These are phyloP conservation scores for Syndactyla subalaris DNA, from an alignment of 2,797 vertebrate genomes.

Conservation along the genomic window DNA sequence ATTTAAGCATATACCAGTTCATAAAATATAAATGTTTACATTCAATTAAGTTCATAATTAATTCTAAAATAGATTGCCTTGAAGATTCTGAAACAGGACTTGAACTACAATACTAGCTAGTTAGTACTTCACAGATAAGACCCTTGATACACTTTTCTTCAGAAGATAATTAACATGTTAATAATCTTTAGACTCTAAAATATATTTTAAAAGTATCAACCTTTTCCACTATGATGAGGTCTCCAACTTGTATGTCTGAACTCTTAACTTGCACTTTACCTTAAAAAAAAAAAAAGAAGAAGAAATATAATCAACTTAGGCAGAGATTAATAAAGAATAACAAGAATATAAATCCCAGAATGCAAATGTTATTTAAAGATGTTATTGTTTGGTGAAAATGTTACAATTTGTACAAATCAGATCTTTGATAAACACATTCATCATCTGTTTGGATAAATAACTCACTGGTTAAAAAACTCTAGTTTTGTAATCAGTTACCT, in stretches of 20 bases:
- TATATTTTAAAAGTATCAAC: conserved; percentile 80
- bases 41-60: not conserved
- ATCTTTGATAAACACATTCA: not conserved
- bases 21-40: not conserved
- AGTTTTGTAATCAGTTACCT: not conserved
- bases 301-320: conserved; percentile 64
- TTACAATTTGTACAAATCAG: not conserved
- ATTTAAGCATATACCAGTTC: not conserved
- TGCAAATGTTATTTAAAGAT: not conserved
- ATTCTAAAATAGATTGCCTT: not conserved
- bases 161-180: conserved; percentile 29
- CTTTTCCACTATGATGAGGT: conserved; percentile 98
- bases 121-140: conserved; percentile 45
- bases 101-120: not conserved
- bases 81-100: not conserved
- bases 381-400: not conserved
- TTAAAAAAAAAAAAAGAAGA: conserved; percentile 72
- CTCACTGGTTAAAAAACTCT: not conserved
- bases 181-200: conserved; percentile 61
- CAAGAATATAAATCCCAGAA: conserved; percentile 3
- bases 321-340: conserved; percentile 26
- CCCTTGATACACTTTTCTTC: conserved; percentile 33
- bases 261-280: conserved; percentile 96
- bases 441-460: not conserved
- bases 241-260: conserved; percentile 98